Conservation (phyloP, 2,113 vertebrate genomes). For the Eretmodus cyanostictus region DNA sequence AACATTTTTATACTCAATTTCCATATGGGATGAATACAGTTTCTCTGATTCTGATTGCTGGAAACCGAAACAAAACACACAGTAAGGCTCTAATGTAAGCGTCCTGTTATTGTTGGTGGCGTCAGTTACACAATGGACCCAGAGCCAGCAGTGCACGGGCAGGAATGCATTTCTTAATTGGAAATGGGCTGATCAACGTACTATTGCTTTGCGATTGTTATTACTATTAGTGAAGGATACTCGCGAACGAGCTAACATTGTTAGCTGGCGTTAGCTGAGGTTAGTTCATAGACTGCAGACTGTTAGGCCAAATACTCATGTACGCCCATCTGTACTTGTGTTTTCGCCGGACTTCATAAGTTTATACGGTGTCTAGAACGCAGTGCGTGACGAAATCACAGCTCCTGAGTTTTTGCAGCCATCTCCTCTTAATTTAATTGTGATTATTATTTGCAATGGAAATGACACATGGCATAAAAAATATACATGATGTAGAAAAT, state of each 20-base stretch:
- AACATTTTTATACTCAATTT: not conserved
- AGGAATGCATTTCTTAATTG: not conserved
- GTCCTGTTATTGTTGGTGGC: not conserved
- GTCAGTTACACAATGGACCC: not conserved
- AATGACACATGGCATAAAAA: no score
- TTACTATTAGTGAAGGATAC: not conserved
- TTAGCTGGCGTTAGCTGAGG: not conserved
- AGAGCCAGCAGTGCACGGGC: not conserved
- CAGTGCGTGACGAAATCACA: fast-evolving
- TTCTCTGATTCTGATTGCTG: not conserved
- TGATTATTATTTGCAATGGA: not conserved
- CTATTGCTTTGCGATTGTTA: not conserved
- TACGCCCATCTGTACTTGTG: fast-evolving
- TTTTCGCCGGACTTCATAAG: not conserved
- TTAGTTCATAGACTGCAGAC: not conserved
- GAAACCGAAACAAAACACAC: not conserved
- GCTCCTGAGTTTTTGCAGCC: not conserved
- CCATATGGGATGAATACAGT: not conserved
- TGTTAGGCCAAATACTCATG: not conserved
- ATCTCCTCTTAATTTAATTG: not conserved
- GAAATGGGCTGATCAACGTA: fast-evolving
- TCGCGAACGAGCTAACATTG: fast-evolving
- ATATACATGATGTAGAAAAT: not conserved
- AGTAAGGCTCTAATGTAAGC: not conserved
- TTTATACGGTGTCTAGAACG: fast-evolving